phyloP scores from a whole-genome alignment of 1,140 invertebrate genomes.

The Cecropterus lyciades region DNA sequence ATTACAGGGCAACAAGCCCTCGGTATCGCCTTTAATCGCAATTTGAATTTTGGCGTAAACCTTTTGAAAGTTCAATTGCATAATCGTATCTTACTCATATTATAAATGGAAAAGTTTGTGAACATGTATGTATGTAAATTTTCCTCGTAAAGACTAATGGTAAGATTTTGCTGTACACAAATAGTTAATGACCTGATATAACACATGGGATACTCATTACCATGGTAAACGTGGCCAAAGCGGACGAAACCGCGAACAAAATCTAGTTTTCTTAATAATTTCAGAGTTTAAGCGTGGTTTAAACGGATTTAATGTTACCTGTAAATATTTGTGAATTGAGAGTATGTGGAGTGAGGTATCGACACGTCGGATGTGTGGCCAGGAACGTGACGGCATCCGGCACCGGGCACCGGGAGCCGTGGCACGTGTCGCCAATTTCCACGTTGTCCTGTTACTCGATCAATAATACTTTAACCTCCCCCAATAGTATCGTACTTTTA shows the following conservation, averaged over 20 bases:
- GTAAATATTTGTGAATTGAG: conserved; percentile 4
- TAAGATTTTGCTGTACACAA: too few species aligned
- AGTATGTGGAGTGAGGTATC: conserved; percentile 40
- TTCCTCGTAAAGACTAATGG: too few species aligned
- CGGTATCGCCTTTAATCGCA: conserved; percentile 49
- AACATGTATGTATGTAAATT: too few species aligned
- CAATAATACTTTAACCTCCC: background rate
- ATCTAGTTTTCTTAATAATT: conserved; percentile 33
- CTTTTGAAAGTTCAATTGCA: conserved; percentile 46
- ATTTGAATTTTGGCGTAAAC: conserved; percentile 50
- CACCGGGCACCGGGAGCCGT: conserved; percentile 40
- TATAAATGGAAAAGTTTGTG: too few species aligned
- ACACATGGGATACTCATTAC: too few species aligned
- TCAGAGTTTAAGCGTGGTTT: background rate
- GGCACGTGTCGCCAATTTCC: conserved; percentile 62
- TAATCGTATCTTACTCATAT: too few species aligned
- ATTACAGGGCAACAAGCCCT: conserved; percentile 53
- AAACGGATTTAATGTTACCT: too few species aligned
- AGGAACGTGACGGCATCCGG: conserved; percentile 66
- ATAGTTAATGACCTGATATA: too few species aligned
- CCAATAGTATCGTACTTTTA: too few species aligned
- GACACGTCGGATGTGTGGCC: conserved; percentile 65
- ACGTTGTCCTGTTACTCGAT: conserved; percentile 41
- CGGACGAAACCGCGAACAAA: too few species aligned
- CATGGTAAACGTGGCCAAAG: too few species aligned